Evolutionary conservation across 2,888 invertebrate genomes (phyloP).

Genomic region (Drosophila silvestris): DNA sequence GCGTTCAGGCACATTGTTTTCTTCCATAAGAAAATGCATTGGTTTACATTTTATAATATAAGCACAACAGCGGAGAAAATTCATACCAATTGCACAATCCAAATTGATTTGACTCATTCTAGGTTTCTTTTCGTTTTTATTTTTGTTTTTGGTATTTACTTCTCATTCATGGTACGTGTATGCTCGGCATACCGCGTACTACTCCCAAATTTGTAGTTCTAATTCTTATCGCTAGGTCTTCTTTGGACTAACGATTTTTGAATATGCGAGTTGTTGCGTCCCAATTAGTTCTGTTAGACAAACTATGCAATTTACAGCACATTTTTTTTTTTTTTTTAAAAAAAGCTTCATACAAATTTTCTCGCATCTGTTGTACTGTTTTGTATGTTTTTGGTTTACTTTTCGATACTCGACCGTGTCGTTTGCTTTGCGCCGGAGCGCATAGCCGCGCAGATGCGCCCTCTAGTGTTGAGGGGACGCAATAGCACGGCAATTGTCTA

Average conservation of each 20-base stretch:
- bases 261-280: constrained; percentile 62
- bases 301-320: constrained; percentile 74
- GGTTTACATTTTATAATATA: constrained; percentile 58
- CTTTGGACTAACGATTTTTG: constrained; percentile 9
- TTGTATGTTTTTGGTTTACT: constrained; percentile 13
- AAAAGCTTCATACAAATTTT: constrained; percentile 71
- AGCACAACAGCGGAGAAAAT: constrained; percentile 78
- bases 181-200: constrained; percentile 46
- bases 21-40: constrained; percentile 72
- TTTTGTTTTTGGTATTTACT: background rate
- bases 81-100: constrained; percentile 81
- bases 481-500: constrained; percentile 20
- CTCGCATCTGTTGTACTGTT: constrained; percentile 69
- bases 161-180: constrained; percentile 12
- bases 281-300: constrained; percentile 61
- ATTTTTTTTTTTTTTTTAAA: constrained; percentile 9
- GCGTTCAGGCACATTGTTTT: constrained; percentile 57
- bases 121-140: constrained; percentile 1
- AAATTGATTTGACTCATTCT: constrained; percentile 41
- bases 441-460: constrained; percentile 17
- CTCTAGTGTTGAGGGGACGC: constrained; percentile 2
- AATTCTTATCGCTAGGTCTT: constrained; percentile 19
- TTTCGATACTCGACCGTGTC: constrained; percentile 32
- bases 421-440: constrained; percentile 4
- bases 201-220: constrained; percentile 28